phyloP scores from a whole-genome alignment of 2,113 vertebrate species.

The Triplophysa rosa region DNA sequence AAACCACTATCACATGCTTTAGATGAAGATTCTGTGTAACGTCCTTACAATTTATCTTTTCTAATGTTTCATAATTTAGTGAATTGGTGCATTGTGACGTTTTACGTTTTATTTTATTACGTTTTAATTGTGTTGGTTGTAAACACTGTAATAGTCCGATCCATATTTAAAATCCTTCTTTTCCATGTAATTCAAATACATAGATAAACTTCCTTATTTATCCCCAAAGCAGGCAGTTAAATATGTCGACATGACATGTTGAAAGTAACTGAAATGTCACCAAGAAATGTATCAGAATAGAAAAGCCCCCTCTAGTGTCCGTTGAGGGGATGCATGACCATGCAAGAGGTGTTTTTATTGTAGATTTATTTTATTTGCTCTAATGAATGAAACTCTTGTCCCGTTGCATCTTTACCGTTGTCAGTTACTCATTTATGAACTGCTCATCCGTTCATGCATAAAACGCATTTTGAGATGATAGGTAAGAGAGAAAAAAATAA shows the following conservation, averaged over 20 bases:
- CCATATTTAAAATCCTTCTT: background rate
- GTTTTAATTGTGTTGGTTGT: background rate
- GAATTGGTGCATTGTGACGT: background rate
- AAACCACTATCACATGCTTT: background rate
- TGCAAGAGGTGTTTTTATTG: background rate
- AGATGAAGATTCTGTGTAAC: slow-evolving; percentile 10
- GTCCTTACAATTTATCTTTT: background rate
- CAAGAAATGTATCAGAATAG: background rate
- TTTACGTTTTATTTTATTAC: background rate
- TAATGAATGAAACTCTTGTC: background rate
- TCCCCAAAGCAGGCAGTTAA: too few species aligned
- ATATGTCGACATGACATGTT: background rate
- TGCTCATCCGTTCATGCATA: background rate
- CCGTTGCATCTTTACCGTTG: background rate
- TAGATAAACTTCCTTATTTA: too few species aligned
- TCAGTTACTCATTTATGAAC: background rate
- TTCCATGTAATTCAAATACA: background rate
- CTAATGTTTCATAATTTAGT: background rate
- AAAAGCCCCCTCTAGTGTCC: slow-evolving; percentile 27
- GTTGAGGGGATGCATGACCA: background rate
- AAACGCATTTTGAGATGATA: slow-evolving; percentile 8
- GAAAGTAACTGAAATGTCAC: background rate
- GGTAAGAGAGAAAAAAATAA: slow-evolving; percentile 25
- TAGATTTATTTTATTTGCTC: background rate
- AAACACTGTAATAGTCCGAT: background rate